Evolutionary conservation across 2,888 invertebrate genomes (phyloP).

Genomic region (Heliconius sara): DNA sequence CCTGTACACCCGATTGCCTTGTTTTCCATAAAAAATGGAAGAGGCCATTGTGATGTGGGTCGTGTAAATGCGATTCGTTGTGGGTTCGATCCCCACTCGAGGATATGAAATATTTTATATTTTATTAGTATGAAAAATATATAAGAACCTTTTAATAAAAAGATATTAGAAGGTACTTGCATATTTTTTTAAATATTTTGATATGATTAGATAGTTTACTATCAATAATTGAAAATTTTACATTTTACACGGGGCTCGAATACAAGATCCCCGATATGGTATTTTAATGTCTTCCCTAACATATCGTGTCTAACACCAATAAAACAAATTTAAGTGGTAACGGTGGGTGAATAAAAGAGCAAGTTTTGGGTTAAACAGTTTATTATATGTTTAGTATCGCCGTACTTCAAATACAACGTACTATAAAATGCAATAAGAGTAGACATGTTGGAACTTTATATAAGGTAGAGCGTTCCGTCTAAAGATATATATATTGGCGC

Average conservation of each 20-base stretch:
- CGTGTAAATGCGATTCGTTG: no score
- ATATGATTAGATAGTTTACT: no score
- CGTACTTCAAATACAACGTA: constrained; percentile 46
- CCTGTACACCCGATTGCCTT: no score
- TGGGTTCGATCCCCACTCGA: no score
- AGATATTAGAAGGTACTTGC: no score
- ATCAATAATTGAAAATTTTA: no score
- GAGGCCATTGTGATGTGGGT: no score
- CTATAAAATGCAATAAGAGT: constrained; percentile 43
- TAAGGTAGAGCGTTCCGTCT: constrained; percentile 37
- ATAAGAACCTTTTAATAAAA: no score
- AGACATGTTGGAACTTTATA: background rate
- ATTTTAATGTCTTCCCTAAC: background rate
- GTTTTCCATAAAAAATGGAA: no score
- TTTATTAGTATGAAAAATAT: no score
- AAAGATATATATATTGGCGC: background rate
- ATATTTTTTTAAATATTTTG: no score
- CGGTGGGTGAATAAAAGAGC: constrained; percentile 27
- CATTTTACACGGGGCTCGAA: background rate
- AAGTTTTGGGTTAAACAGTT: constrained; percentile 43
- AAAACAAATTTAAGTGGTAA: constrained; percentile 32
- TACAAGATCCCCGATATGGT: background rate
- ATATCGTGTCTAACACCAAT: constrained; percentile 33
- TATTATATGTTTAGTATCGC: constrained; percentile 51
- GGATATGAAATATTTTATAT: no score